Conservation (phyloP, 2,113 vertebrate genomes). For the Telmatochromis sp. region DNA sequence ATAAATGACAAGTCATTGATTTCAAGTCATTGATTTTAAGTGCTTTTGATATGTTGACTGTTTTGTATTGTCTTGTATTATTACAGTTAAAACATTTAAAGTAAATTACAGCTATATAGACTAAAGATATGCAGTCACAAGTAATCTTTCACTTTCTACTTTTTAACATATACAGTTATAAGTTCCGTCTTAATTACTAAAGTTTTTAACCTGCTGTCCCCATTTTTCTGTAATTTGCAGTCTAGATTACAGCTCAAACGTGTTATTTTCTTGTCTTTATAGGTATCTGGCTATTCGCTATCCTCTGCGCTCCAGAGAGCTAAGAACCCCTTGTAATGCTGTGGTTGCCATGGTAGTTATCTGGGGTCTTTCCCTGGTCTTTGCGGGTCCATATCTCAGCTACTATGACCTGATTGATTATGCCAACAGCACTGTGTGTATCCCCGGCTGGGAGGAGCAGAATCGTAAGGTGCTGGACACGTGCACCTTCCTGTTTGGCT, state of each 20-base stretch:
- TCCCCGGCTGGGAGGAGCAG: slow-evolving; percentile 82
- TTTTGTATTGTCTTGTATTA: not conserved
- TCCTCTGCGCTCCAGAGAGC: slow-evolving; percentile 78
- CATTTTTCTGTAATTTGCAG: not conserved
- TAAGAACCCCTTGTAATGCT: slow-evolving; percentile 77
- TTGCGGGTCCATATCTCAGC: slow-evolving; percentile 82
- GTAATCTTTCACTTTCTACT: not conserved
- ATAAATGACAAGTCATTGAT: not conserved
- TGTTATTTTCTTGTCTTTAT: not conserved
- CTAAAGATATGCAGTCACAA: not conserved
- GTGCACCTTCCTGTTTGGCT: slow-evolving; percentile 81
- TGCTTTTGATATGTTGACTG: not conserved
- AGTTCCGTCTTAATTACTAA: not conserved
- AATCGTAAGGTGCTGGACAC: slow-evolving; percentile 81
- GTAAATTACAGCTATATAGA: not conserved
- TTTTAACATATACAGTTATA: not conserved
- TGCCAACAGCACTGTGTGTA: slow-evolving; percentile 79
- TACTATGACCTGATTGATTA: slow-evolving; percentile 82
- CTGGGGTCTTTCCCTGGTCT: slow-evolving; percentile 81
- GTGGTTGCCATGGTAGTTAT: slow-evolving; percentile 79
- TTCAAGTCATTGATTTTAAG: not conserved
- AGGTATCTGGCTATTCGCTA: slow-evolving; percentile 86
- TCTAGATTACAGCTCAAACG: not conserved
- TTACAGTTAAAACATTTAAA: not conserved
- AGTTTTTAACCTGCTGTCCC: not conserved